Evolutionary conservation across 2,888 invertebrate species (phyloP).

Genomic region (Oscheius myriophilus): DNA sequence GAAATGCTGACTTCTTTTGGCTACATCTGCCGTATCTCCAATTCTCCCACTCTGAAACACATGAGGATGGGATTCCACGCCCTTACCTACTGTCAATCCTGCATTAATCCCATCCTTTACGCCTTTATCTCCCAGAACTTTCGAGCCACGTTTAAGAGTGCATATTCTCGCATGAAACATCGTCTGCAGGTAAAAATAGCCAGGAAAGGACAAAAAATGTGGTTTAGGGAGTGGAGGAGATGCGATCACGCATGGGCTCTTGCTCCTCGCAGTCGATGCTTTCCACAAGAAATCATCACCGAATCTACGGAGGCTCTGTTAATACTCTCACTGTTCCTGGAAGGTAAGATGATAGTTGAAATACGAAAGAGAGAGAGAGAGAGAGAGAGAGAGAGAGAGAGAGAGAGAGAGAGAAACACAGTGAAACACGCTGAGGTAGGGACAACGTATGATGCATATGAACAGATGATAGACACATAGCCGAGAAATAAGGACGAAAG

Average conservation of each 20-base stretch:
- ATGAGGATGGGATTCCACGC: slow-evolving; percentile 76
- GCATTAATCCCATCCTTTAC: slow-evolving; percentile 81
- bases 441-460: too few species aligned
- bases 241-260: slow-evolving; percentile 55
- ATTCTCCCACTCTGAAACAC: slow-evolving; percentile 76
- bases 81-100: slow-evolving; percentile 79
- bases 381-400: too few species aligned
- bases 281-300: slow-evolving; percentile 53
- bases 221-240: slow-evolving; percentile 56
- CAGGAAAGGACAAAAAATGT: too few species aligned
- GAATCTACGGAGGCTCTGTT: slow-evolving; percentile 53
- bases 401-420: too few species aligned
- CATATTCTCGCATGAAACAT: slow-evolving; percentile 58
- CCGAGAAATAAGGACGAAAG: too few species aligned
- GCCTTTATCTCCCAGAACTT: slow-evolving; percentile 78
- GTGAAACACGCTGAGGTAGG: too few species aligned
- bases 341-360: slow-evolving; percentile 28
- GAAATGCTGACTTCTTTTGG: slow-evolving; percentile 79
- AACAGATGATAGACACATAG: too few species aligned
- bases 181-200: slow-evolving; percentile 61
- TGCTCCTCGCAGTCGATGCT: slow-evolving; percentile 58
- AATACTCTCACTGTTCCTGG: slow-evolving; percentile 60
- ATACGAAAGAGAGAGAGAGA: background rate
- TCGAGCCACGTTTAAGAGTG: slow-evolving; percentile 62
- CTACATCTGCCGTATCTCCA: slow-evolving; percentile 72